phyloP scores from a whole-genome alignment of 2,113 vertebrate species.

The Mixornis gularis region DNA sequence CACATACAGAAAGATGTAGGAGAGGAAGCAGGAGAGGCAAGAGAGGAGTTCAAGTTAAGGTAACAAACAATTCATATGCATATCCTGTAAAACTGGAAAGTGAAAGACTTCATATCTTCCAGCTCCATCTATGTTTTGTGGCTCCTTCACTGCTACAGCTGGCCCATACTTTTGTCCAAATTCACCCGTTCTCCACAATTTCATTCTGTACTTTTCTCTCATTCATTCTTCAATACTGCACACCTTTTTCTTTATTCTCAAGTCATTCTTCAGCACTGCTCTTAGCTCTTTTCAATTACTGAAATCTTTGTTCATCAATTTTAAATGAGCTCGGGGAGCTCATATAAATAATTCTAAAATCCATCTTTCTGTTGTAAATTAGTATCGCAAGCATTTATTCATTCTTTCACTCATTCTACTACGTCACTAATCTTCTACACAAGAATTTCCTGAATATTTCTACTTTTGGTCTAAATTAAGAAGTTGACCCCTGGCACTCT shows the following conservation, averaged over 20 bases:
- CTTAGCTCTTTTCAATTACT: slow-evolving; percentile 1
- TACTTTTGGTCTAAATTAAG: background rate
- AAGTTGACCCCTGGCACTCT: background rate
- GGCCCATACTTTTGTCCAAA: background rate
- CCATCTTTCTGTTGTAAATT: background rate
- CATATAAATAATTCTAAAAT: background rate
- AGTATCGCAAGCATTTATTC: background rate
- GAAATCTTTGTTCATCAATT: background rate
- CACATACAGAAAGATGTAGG: background rate
- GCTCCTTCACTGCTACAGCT: background rate
- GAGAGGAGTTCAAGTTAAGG: background rate
- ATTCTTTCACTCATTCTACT: background rate
- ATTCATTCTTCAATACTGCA: background rate
- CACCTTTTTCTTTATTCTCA: background rate
- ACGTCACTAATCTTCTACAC: background rate
- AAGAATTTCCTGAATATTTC: background rate
- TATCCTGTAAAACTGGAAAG: background rate
- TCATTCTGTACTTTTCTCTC: background rate
- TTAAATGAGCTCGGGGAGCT: background rate
- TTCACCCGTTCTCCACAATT: background rate
- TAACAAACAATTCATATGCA: background rate
- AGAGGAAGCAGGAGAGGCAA: background rate
- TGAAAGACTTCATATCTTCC: background rate
- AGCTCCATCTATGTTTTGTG: background rate
- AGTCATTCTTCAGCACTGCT: background rate